phyloP scores from a whole-genome alignment of 2,113 vertebrate genomes.

The Albula glossodonta region DNA sequence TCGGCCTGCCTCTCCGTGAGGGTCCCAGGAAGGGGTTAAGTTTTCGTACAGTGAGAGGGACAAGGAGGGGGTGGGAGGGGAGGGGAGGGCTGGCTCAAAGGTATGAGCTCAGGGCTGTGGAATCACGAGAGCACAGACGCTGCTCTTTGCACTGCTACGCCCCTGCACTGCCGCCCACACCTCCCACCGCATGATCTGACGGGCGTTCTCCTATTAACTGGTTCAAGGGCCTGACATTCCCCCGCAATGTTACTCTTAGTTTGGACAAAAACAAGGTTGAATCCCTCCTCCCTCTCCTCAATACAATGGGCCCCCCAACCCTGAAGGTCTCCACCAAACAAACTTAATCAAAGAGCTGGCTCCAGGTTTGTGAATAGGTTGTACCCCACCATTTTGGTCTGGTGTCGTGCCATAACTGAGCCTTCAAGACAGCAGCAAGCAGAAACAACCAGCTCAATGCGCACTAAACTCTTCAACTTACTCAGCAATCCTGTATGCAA shows the following conservation, averaged over 20 bases:
- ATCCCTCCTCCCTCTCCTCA: too few relatives aligned
- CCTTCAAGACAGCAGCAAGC: background rate
- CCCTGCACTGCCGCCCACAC: slow-evolving; percentile 47
- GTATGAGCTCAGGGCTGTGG: slow-evolving; percentile 68
- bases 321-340: background rate
- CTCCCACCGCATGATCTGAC: slow-evolving; percentile 31
- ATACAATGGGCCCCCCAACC: background rate
- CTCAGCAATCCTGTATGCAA: slow-evolving; percentile 10
- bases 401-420: background rate
- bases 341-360: background rate
- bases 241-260: background rate
- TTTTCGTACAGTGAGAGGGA: slow-evolving; percentile 52
- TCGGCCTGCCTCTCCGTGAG: slow-evolving; percentile 32
- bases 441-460: background rate
- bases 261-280: background rate
- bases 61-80: slow-evolving; percentile 35
- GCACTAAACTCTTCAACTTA: background rate
- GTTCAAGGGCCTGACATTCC: slow-evolving; percentile 5
- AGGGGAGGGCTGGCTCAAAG: slow-evolving; percentile 44
- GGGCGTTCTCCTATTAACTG: background rate
- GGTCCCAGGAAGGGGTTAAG: slow-evolving; percentile 61
- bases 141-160: slow-evolving; percentile 53
- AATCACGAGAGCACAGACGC: slow-evolving; percentile 59
- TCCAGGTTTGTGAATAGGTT: background rate
- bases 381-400: background rate